Conservation (phyloP, 2,888 invertebrate species). For the Macrosoma leucophasiata region DNA sequence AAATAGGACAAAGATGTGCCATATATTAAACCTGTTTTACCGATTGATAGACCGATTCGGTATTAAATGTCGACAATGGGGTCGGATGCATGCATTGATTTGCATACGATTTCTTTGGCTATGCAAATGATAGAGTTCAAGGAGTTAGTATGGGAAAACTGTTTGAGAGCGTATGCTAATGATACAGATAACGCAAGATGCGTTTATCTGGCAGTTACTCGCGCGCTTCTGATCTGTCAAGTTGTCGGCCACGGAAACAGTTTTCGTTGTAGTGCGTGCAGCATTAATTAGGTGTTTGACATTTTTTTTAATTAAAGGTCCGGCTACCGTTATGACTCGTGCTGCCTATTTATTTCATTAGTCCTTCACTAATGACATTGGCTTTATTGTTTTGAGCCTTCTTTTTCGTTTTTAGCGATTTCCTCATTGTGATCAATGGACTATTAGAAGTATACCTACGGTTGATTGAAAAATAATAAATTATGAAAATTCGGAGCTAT, state of each 20-base stretch:
- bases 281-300: too few relatives aligned
- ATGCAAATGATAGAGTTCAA: constrained; percentile 61
- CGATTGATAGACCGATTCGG: constrained; percentile 64
- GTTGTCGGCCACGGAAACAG: too few relatives aligned
- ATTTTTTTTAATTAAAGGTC: too few relatives aligned
- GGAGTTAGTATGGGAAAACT: constrained; percentile 56
- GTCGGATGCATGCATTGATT: constrained; percentile 51
- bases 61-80: constrained; percentile 61
- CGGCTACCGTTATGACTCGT: too few relatives aligned
- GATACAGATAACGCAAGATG: constrained; percentile 57
- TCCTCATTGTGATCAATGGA: constrained; percentile 3
- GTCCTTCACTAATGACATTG: constrained; percentile 1
- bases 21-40: constrained; percentile 69
- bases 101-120: constrained; percentile 66
- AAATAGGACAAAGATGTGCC: constrained; percentile 47
- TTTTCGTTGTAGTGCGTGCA: too few relatives aligned
- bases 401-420: too few relatives aligned
- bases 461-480: constrained; percentile 31
- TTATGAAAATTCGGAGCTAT: constrained; percentile 68
- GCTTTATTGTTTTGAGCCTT: not conserved
- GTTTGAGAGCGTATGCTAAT: constrained; percentile 60
- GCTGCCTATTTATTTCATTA: constrained; percentile 9
- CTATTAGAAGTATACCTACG: not conserved
- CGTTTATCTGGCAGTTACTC: constrained; percentile 66
- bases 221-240: constrained; percentile 62